Evolutionary conservation across 37 sponge, comb jelly and placozoan species (phyloP), one percentile per base, ranked within the genome.

Genomic region (Diacarnus erythraeanus): DNA sequence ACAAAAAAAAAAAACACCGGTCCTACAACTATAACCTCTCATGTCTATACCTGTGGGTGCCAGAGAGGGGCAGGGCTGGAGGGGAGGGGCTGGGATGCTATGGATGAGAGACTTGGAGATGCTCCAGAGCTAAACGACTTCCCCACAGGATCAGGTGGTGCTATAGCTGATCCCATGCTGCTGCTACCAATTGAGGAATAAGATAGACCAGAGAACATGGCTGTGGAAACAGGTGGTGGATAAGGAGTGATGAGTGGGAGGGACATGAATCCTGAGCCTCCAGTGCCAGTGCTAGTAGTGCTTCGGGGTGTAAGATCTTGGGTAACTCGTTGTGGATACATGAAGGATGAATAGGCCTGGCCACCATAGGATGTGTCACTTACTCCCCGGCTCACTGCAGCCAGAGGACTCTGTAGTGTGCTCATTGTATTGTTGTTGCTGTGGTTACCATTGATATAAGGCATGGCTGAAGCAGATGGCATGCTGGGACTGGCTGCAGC

Each of bases 231-330:
- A 27, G 78, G 73, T 36, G 85, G 85, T 41, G 85, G 78, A 51
- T 84, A 84, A 0, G 85, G 85, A 39, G 85, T 77, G 72, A 84
- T 77, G 42, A 84, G 72, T 21, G 85, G 80, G 56, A 79, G 69
- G 21, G 79, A 79, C 2, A 39, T 38, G 65, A 15, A 57, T 18
- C 64, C 57, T 71, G 9, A 5, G 23, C 23, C 36, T 10, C 43
- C 71, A 1, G 43, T 43, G n/a, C 35, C 22, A 17, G 51, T 56
- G 31, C 34, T 56, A 0, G 63, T 80, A 2, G 59, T 12, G 21
- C 71, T 22, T 8, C 69, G 68, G 21, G 35, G 76, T 26, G 81
- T 20, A 8, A 60, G 27, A 25, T 26, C 23, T 3, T 74, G 76
- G 3, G 51, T 70, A 30, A 38, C 63, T 29, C 88, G 60, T 23